phyloP scores from a whole-genome alignment of 1,140 invertebrate species.

The Drosophila hydei region DNA sequence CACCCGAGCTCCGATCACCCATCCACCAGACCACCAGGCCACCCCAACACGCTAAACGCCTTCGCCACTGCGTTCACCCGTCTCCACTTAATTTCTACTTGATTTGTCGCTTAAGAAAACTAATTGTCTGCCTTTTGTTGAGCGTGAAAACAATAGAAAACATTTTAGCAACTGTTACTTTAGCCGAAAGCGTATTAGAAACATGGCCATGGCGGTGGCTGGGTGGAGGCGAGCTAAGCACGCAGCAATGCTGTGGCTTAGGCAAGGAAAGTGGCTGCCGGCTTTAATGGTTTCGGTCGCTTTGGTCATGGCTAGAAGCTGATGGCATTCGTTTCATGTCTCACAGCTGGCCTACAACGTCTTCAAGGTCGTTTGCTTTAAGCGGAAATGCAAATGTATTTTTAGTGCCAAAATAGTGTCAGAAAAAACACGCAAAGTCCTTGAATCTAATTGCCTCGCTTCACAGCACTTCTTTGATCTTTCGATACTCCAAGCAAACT shows the following conservation, averaged over 20 bases:
- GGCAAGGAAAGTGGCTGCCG: conserved; percentile 39
- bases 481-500: not conserved
- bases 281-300: conserved; percentile 38
- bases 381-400: conserved; percentile 40
- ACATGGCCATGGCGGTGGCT: conserved; percentile 24
- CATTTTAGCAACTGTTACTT: conserved; percentile 82
- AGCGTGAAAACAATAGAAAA: conserved; percentile 82
- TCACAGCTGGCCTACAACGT: conserved; percentile 3
- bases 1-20: not conserved
- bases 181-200: conserved; percentile 76
- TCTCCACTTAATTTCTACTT: conserved; percentile 83
- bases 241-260: conserved; percentile 10
- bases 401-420: conserved; percentile 5
- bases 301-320: conserved; percentile 11
- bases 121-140: conserved; percentile 83
- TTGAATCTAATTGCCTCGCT: not conserved
- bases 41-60: conserved; percentile 41
- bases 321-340: conserved; percentile 8
- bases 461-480: not conserved
- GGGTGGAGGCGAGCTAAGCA: too few species aligned
- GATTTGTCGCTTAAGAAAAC: conserved; percentile 83
- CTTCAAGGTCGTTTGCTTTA: conserved; percentile 31
- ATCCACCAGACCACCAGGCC: conserved; percentile 7
- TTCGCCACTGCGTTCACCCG: conserved; percentile 45
- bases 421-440: not conserved